These are phyloP conservation scores for Cranoglanis bouderius DNA, from an alignment of 2,113 vertebrate genomes.

Conservation along the genomic window DNA sequence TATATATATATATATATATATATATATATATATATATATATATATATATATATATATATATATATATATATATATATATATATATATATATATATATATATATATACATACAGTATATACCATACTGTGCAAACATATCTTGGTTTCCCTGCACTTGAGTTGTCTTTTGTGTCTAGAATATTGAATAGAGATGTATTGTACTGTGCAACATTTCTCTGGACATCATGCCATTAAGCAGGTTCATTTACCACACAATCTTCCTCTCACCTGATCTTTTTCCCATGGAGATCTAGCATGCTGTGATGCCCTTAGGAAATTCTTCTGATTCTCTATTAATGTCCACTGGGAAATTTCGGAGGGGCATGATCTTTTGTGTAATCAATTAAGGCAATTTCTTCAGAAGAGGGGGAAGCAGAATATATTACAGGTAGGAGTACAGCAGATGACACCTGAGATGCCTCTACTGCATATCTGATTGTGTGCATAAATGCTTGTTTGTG, in stretches of 20 bases:
- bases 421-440: not conserved
- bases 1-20: no score
- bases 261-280: conserved; percentile 22
- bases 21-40: no score
- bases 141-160: not conserved
- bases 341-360: conserved; percentile 19
- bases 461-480: conserved; percentile 1
- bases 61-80: no score
- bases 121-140: not conserved
- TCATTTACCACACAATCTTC: conserved; percentile 1
- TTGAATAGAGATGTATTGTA: not conserved
- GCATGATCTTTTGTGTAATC: conserved; percentile 15
- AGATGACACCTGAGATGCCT: not conserved
- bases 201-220: not conserved
- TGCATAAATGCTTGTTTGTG: not conserved
- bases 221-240: not conserved
- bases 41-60: no score
- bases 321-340: conserved; percentile 22
- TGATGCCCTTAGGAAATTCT: conserved; percentile 20
- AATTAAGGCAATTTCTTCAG: conserved; percentile 27
- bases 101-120: not conserved
- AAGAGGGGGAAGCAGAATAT: not conserved
- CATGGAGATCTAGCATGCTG: not conserved
- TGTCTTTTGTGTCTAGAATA: conserved; percentile 13
- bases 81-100: no score